Evolutionary conservation across 2,888 invertebrate genomes (phyloP).

Genomic region (Drosophila nigricruria): DNA sequence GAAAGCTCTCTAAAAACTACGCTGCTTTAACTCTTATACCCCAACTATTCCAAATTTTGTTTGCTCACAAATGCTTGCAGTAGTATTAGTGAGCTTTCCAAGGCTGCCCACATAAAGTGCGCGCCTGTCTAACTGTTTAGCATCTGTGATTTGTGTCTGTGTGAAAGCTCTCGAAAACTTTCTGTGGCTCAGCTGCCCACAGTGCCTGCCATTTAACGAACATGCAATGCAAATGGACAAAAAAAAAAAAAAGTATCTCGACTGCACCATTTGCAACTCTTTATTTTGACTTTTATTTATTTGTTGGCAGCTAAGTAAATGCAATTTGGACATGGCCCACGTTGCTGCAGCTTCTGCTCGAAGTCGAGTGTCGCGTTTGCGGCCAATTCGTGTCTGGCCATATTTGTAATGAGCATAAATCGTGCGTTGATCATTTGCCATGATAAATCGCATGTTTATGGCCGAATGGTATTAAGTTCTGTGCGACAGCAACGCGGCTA

Average conservation of each 20-base stretch:
- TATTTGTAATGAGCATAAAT: conserved; percentile 81
- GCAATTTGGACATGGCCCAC: conserved; percentile 75
- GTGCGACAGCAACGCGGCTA: conserved; percentile 45
- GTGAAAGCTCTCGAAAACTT: conserved; percentile 30
- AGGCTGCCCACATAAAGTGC: neutral
- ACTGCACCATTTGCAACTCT: conserved; percentile 79
- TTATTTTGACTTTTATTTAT: conserved; percentile 80
- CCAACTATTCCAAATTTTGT: neutral
- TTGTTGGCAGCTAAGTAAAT: conserved; percentile 81
- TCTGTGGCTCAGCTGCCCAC: conserved; percentile 59
- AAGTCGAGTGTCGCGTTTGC: conserved; percentile 28
- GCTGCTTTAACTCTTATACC: neutral
- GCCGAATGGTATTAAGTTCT: conserved; percentile 66
- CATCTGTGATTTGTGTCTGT: conserved; percentile 12
- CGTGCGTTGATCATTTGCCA: conserved; percentile 81
- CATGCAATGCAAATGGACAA: conserved; percentile 39
- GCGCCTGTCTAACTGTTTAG: neutral
- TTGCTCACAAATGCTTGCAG: neutral
- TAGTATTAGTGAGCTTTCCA: conserved; percentile 14
- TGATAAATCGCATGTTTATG: conserved; percentile 80
- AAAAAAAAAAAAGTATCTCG: conserved; percentile 33
- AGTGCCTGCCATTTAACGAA: conserved; percentile 39
- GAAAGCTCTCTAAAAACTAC: neutral
- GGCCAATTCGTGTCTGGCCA: conserved; percentile 75
- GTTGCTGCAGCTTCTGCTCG: conserved; percentile 42